Conservation (phyloP, 2,113 vertebrate genomes). For the Lota lota region DNA sequence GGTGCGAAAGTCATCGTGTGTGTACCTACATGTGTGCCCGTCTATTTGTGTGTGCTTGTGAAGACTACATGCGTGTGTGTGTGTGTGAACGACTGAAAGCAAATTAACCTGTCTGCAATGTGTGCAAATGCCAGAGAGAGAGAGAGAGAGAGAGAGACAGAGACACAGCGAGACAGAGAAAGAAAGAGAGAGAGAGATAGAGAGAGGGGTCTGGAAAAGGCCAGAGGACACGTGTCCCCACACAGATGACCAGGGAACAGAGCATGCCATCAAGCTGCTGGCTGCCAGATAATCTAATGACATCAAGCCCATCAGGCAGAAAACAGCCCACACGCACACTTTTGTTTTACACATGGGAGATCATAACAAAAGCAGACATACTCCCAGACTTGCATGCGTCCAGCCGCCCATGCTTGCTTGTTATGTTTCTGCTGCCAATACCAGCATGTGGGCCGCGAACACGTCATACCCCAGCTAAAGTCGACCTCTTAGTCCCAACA, state of each 20-base stretch:
- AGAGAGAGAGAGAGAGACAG: too few species aligned
- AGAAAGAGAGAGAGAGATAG: too few species aligned
- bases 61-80: too few species aligned
- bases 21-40: conserved; percentile 2
- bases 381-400: too few species aligned
- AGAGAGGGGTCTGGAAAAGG: conserved; percentile 31
- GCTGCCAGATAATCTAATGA: conserved; percentile 53
- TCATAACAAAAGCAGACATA: too few species aligned
- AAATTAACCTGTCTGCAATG: too few species aligned
- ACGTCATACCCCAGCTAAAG: conserved; percentile 34
- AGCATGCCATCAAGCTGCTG: conserved; percentile 23
- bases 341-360: too few species aligned
- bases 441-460: conserved; percentile 37
- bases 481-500: too few species aligned
- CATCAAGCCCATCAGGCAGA: conserved; percentile 39
- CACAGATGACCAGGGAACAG: conserved; percentile 54
- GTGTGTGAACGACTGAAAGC: too few species aligned
- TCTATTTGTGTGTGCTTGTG: conserved; percentile 9
- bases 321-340: conserved; percentile 16
- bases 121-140: too few species aligned
- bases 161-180: too few species aligned
- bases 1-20: conserved; percentile 5
- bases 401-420: conserved; percentile 46
- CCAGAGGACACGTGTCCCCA: conserved; percentile 42
- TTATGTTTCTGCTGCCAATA: conserved; percentile 62